These are phyloP conservation scores for Diabrotica virgifera DNA, from an alignment of 1,140 invertebrate genomes.

Conservation along the genomic window DNA sequence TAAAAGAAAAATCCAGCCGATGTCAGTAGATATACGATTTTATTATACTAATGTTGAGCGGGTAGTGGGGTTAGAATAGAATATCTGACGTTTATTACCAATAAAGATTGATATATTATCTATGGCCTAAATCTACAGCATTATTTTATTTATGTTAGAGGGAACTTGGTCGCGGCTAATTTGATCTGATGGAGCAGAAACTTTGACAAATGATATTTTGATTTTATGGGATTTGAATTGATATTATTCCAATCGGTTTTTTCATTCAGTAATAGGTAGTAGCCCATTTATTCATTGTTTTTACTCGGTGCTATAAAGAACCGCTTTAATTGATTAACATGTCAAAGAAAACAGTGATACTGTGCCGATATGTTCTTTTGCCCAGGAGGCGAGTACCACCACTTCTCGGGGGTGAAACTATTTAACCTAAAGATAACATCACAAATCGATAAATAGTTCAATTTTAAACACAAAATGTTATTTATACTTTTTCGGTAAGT, in stretches of 20 bases:
- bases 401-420: too few relatives aligned
- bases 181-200: conserved; percentile 16
- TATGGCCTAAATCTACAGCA: conserved; percentile 14
- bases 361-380: too few relatives aligned
- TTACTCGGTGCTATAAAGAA: too few relatives aligned
- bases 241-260: neutral
- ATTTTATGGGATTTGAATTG: neutral
- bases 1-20: conserved; percentile 12
- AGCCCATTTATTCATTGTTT: too few relatives aligned
- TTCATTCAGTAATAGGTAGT: neutral
- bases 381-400: too few relatives aligned
- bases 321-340: too few relatives aligned
- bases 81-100: conserved; percentile 33
- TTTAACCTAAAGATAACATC: too few relatives aligned
- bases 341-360: too few relatives aligned
- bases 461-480: too few relatives aligned
- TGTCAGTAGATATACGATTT: conserved; percentile 30
- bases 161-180: conserved; percentile 16
- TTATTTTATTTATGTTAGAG: conserved; percentile 25
- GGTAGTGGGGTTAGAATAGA: conserved; percentile 24
- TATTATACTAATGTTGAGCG: conserved; percentile 33
- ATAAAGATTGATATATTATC: conserved; percentile 31
- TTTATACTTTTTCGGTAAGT: too few relatives aligned
- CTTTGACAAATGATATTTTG: conserved; percentile 17
- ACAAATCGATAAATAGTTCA: too few relatives aligned